phyloP scores from a whole-genome alignment of 2,113 vertebrate species.

The Eudorcas thomsonii region DNA sequence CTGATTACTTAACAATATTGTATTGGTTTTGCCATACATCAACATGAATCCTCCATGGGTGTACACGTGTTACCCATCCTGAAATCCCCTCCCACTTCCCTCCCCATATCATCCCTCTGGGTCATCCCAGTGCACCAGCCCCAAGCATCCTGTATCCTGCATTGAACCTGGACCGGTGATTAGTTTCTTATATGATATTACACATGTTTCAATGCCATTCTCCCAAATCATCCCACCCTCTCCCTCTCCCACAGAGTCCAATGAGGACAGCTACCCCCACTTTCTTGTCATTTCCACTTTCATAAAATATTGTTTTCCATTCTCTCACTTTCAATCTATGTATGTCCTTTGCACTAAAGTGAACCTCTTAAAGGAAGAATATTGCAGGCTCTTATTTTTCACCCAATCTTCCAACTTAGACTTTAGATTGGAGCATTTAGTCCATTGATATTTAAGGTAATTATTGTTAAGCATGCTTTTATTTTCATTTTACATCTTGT shows the following conservation, averaged over 20 bases:
- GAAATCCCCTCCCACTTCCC: accelerated
- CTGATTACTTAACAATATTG: too few species aligned
- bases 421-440: neutral
- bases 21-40: too few species aligned
- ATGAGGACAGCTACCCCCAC: neutral
- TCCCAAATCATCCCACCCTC: too few species aligned
- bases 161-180: accelerated
- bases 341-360: neutral
- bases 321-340: neutral
- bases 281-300: neutral
- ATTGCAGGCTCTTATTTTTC: neutral
- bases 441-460: neutral
- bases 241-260: too few species aligned
- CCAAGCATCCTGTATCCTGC: too few species aligned
- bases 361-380: neutral
- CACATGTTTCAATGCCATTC: too few species aligned
- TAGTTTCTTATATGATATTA: too few species aligned
- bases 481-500: neutral
- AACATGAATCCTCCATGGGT: accelerated
- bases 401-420: neutral
- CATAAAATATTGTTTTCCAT: neutral
- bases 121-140: too few species aligned
- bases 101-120: too few species aligned
- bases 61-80: too few species aligned
- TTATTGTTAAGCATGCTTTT: neutral